phyloP scores from a whole-genome alignment of 2,888 invertebrate species.

The Drosophila ustulata region DNA sequence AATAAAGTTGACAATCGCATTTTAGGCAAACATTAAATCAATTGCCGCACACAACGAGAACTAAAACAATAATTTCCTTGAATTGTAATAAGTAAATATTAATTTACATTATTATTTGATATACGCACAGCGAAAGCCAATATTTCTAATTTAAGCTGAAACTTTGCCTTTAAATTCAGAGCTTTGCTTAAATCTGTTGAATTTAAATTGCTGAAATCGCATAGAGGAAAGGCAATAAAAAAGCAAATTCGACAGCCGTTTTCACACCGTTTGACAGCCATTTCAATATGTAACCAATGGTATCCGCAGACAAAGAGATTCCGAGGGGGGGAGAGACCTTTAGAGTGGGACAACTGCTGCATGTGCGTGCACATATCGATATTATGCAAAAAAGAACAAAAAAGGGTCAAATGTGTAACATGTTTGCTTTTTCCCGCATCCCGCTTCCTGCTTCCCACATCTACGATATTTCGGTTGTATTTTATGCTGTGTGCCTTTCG shows the following conservation, averaged over 20 bases:
- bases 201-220: conserved; percentile 8
- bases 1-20: not conserved
- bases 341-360: conserved; percentile 38
- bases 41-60: too few relatives aligned
- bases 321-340: not conserved
- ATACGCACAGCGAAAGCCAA: not conserved
- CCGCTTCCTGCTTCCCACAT: conserved; percentile 1
- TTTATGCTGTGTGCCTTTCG: conserved; percentile 9
- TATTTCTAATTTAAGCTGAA: not conserved
- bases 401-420: conserved; percentile 70
- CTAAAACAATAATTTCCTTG: not conserved
- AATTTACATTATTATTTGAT: not conserved
- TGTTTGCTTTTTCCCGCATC: conserved; percentile 37
- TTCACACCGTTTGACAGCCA: conserved; percentile 72
- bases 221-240: conserved; percentile 43
- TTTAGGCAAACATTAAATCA: not conserved
- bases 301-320: conserved; percentile 7
- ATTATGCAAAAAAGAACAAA: conserved; percentile 58
- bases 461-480: conserved; percentile 22
- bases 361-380: conserved; percentile 49
- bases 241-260: conserved; percentile 60
- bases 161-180: conserved; percentile 8
- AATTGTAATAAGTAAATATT: conserved; percentile 8
- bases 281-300: conserved; percentile 69
- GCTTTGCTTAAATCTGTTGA: conserved; percentile 9